phyloP scores from a whole-genome alignment of 2,797 vertebrate genomes.

The Todus mexicanus region DNA sequence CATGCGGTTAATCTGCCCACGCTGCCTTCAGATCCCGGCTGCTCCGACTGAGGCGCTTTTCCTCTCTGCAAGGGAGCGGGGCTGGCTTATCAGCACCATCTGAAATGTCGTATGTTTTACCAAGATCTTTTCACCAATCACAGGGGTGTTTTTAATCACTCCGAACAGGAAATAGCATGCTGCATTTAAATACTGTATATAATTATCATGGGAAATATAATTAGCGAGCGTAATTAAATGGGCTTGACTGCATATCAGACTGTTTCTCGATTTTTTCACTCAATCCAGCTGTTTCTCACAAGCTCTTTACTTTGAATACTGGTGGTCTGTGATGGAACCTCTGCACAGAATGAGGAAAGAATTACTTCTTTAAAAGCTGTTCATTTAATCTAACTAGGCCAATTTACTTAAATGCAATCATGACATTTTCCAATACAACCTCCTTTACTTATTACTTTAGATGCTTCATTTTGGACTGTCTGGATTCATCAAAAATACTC shows the following conservation, averaged over 20 bases:
- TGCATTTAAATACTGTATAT: conserved; percentile 60
- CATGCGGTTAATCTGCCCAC: not conserved
- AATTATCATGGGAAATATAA: conserved; percentile 73
- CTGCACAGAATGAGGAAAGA: conserved; percentile 5
- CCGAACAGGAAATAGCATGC: conserved; percentile 57
- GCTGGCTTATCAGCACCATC: conserved; percentile 31
- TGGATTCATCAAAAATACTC: not conserved
- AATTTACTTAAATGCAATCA: conserved; percentile 60
- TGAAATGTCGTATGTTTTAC: not conserved
- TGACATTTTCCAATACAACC: conserved; percentile 12
- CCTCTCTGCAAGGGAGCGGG: not conserved
- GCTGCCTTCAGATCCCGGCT: not conserved
- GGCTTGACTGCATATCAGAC: conserved; percentile 51
- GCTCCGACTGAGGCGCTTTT: not conserved
- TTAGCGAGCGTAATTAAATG: conserved; percentile 68
- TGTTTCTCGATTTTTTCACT: conserved; percentile 55
- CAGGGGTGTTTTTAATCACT: conserved; percentile 56
- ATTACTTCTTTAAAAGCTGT: conserved; percentile 39
- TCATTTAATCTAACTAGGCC: conserved; percentile 52
- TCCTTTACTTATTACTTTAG: not conserved
- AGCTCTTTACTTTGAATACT: conserved; percentile 47
- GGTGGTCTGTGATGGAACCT: conserved; percentile 60
- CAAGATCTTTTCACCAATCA: not conserved
- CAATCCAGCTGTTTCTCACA: conserved; percentile 70
- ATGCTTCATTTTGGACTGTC: not conserved